A percentile compares a stretch with the other conserved stretches of the same genome.
Conservation (phyloP, 1,140 invertebrate species). For the Caenorhabditis remanei region DNA sequence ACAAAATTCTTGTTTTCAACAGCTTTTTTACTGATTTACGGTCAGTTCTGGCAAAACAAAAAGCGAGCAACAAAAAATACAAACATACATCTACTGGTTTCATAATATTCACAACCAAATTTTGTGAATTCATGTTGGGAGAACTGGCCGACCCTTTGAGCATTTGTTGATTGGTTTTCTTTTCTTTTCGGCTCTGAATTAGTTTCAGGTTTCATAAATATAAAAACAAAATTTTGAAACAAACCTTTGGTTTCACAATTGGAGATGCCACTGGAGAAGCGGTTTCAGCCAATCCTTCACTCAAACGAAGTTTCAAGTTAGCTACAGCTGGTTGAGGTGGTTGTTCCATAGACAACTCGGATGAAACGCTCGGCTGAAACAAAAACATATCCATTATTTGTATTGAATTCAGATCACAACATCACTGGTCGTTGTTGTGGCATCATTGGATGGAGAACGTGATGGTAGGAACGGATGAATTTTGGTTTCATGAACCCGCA, state of each 20-base stretch:
- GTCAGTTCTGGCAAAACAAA: not conserved
- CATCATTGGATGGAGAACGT: slow-evolving; percentile 35
- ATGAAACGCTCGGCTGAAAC: slow-evolving; percentile 42
- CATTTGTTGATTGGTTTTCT: slow-evolving; percentile 31
- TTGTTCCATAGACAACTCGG: slow-evolving; percentile 25
- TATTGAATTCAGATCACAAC: not conserved
- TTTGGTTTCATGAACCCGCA: slow-evolving; percentile 20
- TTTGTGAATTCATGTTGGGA: slow-evolving; percentile 18
- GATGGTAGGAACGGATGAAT: slow-evolving; percentile 29
- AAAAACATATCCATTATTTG: not conserved
- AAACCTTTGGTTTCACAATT: not conserved
- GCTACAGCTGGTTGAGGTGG: not conserved
- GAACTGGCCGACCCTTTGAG: slow-evolving; percentile 8
- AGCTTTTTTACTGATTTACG: not conserved
- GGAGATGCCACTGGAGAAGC: slow-evolving; percentile 17
- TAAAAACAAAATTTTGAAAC: not conserved
- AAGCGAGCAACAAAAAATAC: not conserved
- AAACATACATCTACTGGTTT: slow-evolving; percentile 5
- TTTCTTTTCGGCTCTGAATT: not conserved
- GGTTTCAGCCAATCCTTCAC: slow-evolving; percentile 21
- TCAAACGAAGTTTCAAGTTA: slow-evolving; percentile 22
- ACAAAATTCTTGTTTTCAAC: not conserved
- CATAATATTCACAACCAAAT: not conserved
- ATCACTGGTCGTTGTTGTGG: slow-evolving; percentile 46
- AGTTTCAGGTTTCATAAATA: not conserved